Evolutionary conservation across 1,140 invertebrate species (phyloP), one percentile per base, ranked within the genome.

Genomic region (Bombus waltoni): DNA sequence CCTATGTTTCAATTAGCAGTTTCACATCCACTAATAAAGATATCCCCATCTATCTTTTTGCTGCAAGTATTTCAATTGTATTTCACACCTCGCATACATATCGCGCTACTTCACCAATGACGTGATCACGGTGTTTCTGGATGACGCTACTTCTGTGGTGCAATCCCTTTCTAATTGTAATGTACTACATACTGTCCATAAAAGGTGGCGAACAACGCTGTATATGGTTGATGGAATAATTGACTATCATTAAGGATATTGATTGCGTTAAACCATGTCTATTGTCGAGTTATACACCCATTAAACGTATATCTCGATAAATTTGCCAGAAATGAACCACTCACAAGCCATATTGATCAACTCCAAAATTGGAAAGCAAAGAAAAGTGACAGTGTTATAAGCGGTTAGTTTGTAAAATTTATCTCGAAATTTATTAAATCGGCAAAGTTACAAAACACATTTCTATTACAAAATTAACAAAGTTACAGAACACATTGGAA

Each of bases 201-300:
- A 44, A 53, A 57, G 79, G 47, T 28, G 35, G 11, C 15, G 38
- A 42, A 32, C 53, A 25, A 32, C 44, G 25, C 8, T 38, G 47
- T 62, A n/a, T 62, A 73, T 72, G 25, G 38, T 22, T 62, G n/a
- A 74, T 62, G 47, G 70, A 73, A 62, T 81, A 81, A 81, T 81
- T 73, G 70, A 22, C 70, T 25, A 73, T 62, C 70, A 73, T 81
- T 81, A 73, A 40, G 47, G 28, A 44, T 71, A 71, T 73, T 35
- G 68, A 62, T 47, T 57, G 47, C 44, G 59, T 81, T 57, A 72
- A 18, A 42, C 70, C 38, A 28, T 47, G 47, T 81, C 38, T 73
- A 73, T 81, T 81, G 53, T 81, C 53, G 47, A 38, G 3, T 15
- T 59, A 28, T 25, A 42, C n/a, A 38, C 32, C 4, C n/a, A 25